phyloP scores from a whole-genome alignment of 2,888 invertebrate species.

The Hemistola chrysoprasaria region DNA sequence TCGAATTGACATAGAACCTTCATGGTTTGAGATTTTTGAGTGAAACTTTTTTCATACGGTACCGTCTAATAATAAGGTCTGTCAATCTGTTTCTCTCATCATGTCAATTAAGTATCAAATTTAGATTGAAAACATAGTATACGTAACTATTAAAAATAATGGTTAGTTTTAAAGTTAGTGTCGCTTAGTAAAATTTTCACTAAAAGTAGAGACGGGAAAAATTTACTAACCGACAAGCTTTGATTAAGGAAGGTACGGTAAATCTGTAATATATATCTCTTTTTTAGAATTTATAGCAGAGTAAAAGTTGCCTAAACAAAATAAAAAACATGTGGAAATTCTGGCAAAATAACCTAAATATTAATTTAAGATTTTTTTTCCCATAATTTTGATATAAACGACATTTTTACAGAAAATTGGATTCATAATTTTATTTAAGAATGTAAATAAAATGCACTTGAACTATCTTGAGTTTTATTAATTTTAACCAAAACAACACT shows the following conservation, averaged over 20 bases:
- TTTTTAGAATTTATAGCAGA: slow-evolving; percentile 5
- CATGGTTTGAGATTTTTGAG: no score
- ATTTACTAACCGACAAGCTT: slow-evolving; percentile 3
- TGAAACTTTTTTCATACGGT: no score
- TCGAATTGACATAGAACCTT: no score
- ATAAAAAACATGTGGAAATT: slow-evolving; percentile 3
- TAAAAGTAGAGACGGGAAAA: slow-evolving; percentile 1
- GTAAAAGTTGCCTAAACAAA: slow-evolving; percentile 2
- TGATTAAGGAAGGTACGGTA: slow-evolving; percentile 3
- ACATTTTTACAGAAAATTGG: slow-evolving; percentile 2
- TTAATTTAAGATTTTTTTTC: no score
- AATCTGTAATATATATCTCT: slow-evolving; percentile 4
- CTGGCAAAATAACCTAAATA: slow-evolving; percentile 3
- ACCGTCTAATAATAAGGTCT: no score
- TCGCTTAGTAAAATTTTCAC: neutral
- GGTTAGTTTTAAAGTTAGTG: neutral
- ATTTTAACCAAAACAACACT: slow-evolving; percentile 2
- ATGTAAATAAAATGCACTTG: slow-evolving; percentile 2
- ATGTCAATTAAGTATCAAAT: no score
- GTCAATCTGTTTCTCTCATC: no score
- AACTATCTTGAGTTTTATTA: slow-evolving; percentile 3
- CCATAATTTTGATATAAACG: slow-evolving; percentile 1
- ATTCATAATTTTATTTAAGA: slow-evolving; percentile 3
- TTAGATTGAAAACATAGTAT: no score
- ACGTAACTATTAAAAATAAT: neutral